phyloP scores from a whole-genome alignment of 1,140 invertebrate genomes.

The Drosophila jambulina region DNA sequence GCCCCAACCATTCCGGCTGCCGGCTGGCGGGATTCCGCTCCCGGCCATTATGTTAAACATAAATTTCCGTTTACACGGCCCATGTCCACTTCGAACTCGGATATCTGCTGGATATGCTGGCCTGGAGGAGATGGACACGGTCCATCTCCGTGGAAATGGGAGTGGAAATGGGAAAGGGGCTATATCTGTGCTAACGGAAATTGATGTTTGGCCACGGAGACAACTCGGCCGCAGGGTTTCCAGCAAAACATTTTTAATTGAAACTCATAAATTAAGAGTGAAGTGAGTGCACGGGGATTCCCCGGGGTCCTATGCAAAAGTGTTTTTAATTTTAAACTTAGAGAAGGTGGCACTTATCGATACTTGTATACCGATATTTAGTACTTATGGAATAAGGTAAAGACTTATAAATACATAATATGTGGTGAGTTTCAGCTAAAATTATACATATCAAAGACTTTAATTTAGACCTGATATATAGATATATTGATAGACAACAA shows the following conservation, averaged over 20 bases:
- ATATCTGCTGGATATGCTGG: conserved; percentile 2
- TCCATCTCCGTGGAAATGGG: too few species aligned
- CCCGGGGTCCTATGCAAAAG: conserved; percentile 1
- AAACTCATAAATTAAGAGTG: conserved; percentile 75
- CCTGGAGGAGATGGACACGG: background rate
- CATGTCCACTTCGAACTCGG: conserved; percentile 15
- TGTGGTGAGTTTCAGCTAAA: too few species aligned
- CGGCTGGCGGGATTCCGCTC: conserved; percentile 1
- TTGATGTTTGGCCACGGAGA: conserved; percentile 39
- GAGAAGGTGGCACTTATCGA: background rate
- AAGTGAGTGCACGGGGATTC: background rate
- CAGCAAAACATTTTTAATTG: conserved; percentile 75
- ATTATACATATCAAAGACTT: background rate
- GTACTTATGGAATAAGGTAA: background rate
- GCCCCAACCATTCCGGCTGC: background rate
- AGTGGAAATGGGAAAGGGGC: background rate
- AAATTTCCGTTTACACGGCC: conserved; percentile 67
- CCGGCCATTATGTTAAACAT: conserved; percentile 77
- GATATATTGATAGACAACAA: background rate
- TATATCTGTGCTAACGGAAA: conserved; percentile 36
- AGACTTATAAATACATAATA: too few species aligned
- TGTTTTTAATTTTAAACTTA: conserved; percentile 51
- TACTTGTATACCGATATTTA: background rate
- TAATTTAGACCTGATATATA: background rate
- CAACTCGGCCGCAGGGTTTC: conserved; percentile 13